A percentile compares a stretch with the other conserved stretches of the same genome.
phyloP scores from a whole-genome alignment of 2,888 invertebrate species.

The Tiphia femorata region DNA sequence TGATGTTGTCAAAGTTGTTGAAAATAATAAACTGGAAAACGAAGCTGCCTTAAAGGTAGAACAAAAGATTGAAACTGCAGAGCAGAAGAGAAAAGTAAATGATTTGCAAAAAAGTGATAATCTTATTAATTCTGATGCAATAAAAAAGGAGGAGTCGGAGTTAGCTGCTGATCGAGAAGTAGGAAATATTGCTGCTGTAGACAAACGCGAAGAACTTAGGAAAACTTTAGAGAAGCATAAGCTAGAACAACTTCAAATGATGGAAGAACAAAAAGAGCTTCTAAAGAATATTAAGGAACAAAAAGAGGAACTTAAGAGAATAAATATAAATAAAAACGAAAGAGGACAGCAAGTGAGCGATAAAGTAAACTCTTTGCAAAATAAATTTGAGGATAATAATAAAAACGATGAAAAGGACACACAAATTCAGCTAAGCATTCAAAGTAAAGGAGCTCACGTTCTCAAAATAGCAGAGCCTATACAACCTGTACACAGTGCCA shows the following conservation, averaged over 20 bases:
- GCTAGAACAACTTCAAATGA: constrained; percentile 77
- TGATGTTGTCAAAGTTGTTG: constrained; percentile 12
- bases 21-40: constrained; percentile 12
- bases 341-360: not conserved
- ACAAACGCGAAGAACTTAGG: constrained; percentile 62
- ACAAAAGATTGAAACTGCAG: constrained; percentile 28
- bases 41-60: constrained; percentile 52
- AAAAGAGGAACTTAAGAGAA: constrained; percentile 70
- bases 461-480: not conserved
- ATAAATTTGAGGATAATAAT: constrained; percentile 38
- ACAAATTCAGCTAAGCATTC: too few relatives aligned
- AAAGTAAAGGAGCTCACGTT: too few relatives aligned
- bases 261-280: constrained; percentile 78
- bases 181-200: constrained; percentile 54
- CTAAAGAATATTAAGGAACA: constrained; percentile 74
- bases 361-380: not conserved
- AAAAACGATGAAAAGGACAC: too few relatives aligned
- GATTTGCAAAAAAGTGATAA: constrained; percentile 59
- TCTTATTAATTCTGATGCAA: constrained; percentile 63
- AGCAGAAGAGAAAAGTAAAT: constrained; percentile 59
- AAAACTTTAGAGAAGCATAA: constrained; percentile 77
- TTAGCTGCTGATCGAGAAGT: constrained; percentile 65
- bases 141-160: constrained; percentile 70
- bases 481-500: too few relatives aligned
- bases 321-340: constrained; percentile 26